A percentile compares a stretch with the other conserved stretches of the same genome.
phyloP scores from a whole-genome alignment of 2,888 invertebrate species.

The Tipula confusa region DNA sequence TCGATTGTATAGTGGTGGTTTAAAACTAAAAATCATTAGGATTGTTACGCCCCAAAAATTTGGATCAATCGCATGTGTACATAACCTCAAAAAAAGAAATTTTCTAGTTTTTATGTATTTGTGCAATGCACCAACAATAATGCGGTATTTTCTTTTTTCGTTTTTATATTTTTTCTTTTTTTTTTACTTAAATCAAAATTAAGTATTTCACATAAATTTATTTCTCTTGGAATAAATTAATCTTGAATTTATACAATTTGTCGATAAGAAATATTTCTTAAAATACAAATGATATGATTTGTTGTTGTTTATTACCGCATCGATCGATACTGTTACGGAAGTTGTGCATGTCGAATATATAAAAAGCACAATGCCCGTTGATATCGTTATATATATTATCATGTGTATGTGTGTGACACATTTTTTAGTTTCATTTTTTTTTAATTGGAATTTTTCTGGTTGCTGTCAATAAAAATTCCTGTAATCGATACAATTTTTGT shows the following conservation, averaged over 20 bases:
- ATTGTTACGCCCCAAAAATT: constrained; percentile 29
- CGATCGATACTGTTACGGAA: not conserved
- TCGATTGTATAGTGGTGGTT: not conserved
- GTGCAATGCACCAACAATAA: constrained; percentile 30
- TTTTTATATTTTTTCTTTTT: not conserved
- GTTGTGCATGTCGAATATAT: not conserved
- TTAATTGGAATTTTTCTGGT: not conserved
- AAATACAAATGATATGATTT: too few species aligned
- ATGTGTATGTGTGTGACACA: not conserved
- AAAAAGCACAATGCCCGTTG: not conserved
- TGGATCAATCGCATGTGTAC: constrained; percentile 29
- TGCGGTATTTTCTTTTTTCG: not conserved
- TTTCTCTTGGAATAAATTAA: not conserved
- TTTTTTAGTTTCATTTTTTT: too few species aligned
- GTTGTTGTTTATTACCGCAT: constrained; percentile 9
- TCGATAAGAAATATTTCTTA: not conserved
- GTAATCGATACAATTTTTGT: not conserved
- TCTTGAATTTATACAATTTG: not conserved
- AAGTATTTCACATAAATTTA: not conserved
- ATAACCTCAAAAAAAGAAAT: constrained; percentile 27
- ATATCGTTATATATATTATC: not conserved
- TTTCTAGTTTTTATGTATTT: not conserved
- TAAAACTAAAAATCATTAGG: not conserved
- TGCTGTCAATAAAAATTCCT: constrained; percentile 20
- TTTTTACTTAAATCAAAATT: not conserved